phyloP scores from a whole-genome alignment of 2,113 vertebrate species.

The Oryzias celebensis region DNA sequence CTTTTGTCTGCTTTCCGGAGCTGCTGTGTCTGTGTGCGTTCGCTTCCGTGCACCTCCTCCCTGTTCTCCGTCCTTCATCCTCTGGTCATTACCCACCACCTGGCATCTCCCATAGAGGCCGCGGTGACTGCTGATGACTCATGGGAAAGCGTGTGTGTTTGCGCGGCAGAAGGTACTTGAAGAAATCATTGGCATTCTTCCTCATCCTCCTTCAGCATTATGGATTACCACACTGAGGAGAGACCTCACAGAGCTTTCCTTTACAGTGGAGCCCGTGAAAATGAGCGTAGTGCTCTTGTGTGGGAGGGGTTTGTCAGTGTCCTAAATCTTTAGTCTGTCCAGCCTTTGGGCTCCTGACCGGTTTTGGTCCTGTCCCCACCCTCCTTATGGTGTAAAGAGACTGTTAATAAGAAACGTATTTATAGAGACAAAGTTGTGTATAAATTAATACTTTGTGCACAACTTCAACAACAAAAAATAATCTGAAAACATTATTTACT shows the following conservation, averaged over 20 bases:
- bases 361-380: too few relatives aligned
- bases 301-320: not conserved
- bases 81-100: conserved; percentile 17
- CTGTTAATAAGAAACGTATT: too few relatives aligned
- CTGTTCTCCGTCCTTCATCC: conserved; percentile 4
- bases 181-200: conserved; percentile 39
- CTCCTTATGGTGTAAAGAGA: too few relatives aligned
- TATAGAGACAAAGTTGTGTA: too few relatives aligned
- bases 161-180: conserved; percentile 29
- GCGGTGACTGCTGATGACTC: conserved; percentile 33
- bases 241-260: conserved; percentile 20
- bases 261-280: conserved; percentile 12
- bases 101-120: conserved; percentile 34
- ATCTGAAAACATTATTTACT: too few relatives aligned
- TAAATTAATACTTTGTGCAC: too few relatives aligned
- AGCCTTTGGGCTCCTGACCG: too few relatives aligned
- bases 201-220: conserved; percentile 30
- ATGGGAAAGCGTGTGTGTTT: conserved; percentile 21
- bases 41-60: not conserved
- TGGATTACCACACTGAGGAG: conserved; percentile 36
- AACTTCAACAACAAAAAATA: too few relatives aligned
- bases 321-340: not conserved
- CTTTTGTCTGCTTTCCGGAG: not conserved
- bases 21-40: not conserved
- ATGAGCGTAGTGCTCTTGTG: not conserved